Base-by-base conservation (phyloP, 64 coral and sea anemone genomes). In the Orbicella faveolata region DNA sequence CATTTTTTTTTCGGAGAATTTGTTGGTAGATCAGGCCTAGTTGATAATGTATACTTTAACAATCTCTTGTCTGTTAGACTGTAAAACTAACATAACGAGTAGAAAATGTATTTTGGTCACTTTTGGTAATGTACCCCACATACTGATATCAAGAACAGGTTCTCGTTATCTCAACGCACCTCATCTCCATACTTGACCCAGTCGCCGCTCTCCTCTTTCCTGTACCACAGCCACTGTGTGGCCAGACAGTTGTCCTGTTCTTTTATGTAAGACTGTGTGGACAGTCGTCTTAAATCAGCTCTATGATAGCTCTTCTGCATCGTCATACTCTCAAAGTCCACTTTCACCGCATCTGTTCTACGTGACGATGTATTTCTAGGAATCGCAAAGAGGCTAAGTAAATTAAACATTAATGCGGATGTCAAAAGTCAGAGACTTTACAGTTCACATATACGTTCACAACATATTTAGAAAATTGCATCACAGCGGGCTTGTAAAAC, bases 191-290 rank as follows among this genome's bases (percentile, higher is more conserved):
- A 96, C 79, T 93, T 61, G 18, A 34, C 44, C 91, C 95, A 96
- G 36, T 87, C 74, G 16, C 78, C 78, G 59, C 87, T 90, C n/a
- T 90, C 95, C 34, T 83, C 90, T 15, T 88, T 73, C 75, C 92
- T 81, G 23, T 96, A 96, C 95, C 95, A 96, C 0, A 94, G 55
- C 95, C 95, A 96, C 1, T 52, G 86, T 0, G 95, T 96, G 3
- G 75, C 77, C 78, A 96, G 74, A 21, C 30, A 67, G 48, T 82
- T 86, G 76, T 76, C 53, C 52, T 64, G 16, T 17, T 35, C 64
- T 15, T 70, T 92, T 19, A 81, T 76, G 19, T 83, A 94, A 15
- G 95, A 96, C 20, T 93, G 88, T 20, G 95, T 96, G 33, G 92
- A 83, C 59, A 96, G 51, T 30, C 95, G 54, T 84, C 95, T 93